phyloP scores from a whole-genome alignment of 2,888 invertebrate genomes.

The Tridacna gigas region DNA sequence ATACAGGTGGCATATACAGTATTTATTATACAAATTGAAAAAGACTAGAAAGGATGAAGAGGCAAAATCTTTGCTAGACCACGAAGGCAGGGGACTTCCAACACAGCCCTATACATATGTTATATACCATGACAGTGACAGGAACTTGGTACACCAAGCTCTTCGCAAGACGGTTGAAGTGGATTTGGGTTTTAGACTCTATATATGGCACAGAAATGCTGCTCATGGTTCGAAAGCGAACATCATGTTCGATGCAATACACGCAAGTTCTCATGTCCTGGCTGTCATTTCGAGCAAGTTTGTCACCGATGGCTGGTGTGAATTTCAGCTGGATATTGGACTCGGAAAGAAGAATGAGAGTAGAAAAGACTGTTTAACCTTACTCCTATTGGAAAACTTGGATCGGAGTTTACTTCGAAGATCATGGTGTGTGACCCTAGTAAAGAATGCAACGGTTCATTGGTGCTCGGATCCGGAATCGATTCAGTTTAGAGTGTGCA shows the following conservation, averaged over 20 bases:
- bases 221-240: constrained; percentile 25
- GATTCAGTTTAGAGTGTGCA: background rate
- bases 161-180: constrained; percentile 17
- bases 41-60: background rate
- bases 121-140: constrained; percentile 31
- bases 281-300: constrained; percentile 38
- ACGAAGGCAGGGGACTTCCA: background rate
- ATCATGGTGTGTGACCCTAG: constrained; percentile 16
- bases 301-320: constrained; percentile 17
- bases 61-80: background rate
- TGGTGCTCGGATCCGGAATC: background rate
- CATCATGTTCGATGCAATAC: constrained; percentile 35
- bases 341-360: background rate
- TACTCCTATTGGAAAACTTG: background rate
- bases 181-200: constrained; percentile 6
- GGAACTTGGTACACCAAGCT: constrained; percentile 12
- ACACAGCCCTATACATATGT: constrained; percentile 16
- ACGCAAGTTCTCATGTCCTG: constrained; percentile 17
- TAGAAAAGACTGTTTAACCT: background rate
- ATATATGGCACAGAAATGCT: constrained; percentile 27
- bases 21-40: constrained; percentile 6
- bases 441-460: background rate
- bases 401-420: background rate
- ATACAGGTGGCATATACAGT: constrained; percentile 27
- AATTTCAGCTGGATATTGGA: constrained; percentile 3